phyloP scores from a whole-genome alignment of 1,140 invertebrate genomes.

The Mycetomoellerius zeteki region DNA sequence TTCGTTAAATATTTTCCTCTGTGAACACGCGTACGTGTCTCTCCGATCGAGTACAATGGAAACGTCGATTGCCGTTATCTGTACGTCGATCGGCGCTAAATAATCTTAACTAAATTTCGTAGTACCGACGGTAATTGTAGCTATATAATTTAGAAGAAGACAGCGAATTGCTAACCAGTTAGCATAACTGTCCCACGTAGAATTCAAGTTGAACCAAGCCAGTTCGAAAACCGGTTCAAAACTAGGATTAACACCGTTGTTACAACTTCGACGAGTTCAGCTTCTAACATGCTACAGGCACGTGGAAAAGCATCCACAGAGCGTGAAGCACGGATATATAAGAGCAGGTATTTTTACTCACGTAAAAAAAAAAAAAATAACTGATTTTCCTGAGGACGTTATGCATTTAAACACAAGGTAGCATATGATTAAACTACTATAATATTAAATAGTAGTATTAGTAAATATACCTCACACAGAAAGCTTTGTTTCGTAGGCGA shows the following conservation, averaged over 20 bases:
- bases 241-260: background rate
- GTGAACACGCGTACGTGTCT: background rate
- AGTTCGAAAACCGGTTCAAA: slow-evolving; percentile 22
- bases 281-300: background rate
- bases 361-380: no score
- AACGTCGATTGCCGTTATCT: slow-evolving; percentile 13
- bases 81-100: slow-evolving; percentile 37
- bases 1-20: slow-evolving; percentile 5
- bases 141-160: slow-evolving; percentile 40
- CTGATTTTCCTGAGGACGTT: no score
- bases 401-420: no score
- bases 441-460: no score
- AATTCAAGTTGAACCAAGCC: slow-evolving; percentile 13
- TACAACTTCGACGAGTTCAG: slow-evolving; percentile 7
- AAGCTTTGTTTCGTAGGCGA: no score
- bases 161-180: slow-evolving; percentile 15
- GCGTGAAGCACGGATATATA: no score
- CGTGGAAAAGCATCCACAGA: background rate
- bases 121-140: slow-evolving; percentile 38
- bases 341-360: no score
- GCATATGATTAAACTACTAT: no score
- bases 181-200: background rate
- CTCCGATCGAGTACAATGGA: slow-evolving; percentile 26
- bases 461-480: no score
- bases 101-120: slow-evolving; percentile 54